Evolutionary conservation across 1,140 invertebrate species (phyloP).

Genomic region (Daktulosphaira vitifoliae): DNA sequence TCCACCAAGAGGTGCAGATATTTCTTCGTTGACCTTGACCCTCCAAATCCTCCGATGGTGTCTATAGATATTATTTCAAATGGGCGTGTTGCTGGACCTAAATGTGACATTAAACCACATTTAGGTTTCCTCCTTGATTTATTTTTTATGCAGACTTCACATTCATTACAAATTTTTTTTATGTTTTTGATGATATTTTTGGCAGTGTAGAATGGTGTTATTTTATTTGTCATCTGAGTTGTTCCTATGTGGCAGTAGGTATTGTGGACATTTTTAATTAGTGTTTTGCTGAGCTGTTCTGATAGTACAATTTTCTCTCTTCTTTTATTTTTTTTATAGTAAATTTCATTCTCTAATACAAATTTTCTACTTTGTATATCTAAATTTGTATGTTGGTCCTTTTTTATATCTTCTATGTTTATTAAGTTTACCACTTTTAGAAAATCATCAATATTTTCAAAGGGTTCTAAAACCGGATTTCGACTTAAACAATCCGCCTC

Average conservation of each 20-base stretch:
- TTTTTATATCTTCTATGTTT: not conserved
- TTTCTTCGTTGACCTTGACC: conserved; percentile 38
- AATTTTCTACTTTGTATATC: not conserved
- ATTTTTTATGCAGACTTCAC: conserved; percentile 36
- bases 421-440: conserved; percentile 22
- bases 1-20: not conserved
- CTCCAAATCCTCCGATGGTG: conserved; percentile 42
- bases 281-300: not conserved
- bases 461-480: conserved; percentile 22
- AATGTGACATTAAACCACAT: conserved; percentile 37
- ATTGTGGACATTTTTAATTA: conserved; percentile 10
- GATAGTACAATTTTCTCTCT: conserved; percentile 3
- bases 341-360: not conserved
- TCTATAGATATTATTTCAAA: conserved; percentile 43
- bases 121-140: conserved; percentile 35
- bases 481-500: conserved; percentile 33
- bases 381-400: conserved; percentile 2
- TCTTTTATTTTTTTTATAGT: not conserved
- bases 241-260: conserved; percentile 1
- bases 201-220: conserved; percentile 30
- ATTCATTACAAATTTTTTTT: conserved; percentile 14
- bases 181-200: conserved; percentile 5
- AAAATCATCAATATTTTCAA: conserved; percentile 9
- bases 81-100: conserved; percentile 37
- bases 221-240: conserved; percentile 32